Conservation (phyloP, 2,888 invertebrate species). For the Troides helena region DNA sequence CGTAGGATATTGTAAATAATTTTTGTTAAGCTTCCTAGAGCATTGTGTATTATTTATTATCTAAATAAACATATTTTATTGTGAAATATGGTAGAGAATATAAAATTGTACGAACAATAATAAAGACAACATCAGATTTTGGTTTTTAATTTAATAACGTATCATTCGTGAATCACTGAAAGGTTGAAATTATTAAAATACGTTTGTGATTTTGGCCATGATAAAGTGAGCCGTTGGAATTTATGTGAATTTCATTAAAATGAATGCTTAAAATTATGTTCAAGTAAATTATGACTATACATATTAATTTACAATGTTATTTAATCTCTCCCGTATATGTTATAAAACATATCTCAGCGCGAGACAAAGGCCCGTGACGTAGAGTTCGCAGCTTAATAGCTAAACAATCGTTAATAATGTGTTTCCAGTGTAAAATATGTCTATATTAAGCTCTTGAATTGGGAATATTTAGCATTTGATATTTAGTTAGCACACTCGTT, state of each 20-base stretch:
- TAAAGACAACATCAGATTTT: conserved; percentile 32
- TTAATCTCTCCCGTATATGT: too few relatives aligned
- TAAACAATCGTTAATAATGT: too few relatives aligned
- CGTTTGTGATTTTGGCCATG: neutral
- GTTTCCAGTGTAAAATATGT: too few relatives aligned
- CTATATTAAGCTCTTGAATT: too few relatives aligned
- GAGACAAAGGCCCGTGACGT: too few relatives aligned
- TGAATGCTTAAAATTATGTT: too few relatives aligned
- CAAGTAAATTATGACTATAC: too few relatives aligned
- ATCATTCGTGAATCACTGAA: neutral
- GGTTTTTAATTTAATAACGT: conserved; percentile 23
- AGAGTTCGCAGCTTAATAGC: too few relatives aligned
- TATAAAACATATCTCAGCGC: too few relatives aligned
- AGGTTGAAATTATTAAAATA: neutral
- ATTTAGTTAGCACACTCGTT: too few relatives aligned
- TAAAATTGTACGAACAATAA: conserved; percentile 56
- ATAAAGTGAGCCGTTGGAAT: neutral
- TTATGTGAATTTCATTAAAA: neutral
- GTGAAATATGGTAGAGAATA: conserved; percentile 56
- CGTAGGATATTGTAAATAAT: conserved; percentile 54
- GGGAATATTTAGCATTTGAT: too few relatives aligned
- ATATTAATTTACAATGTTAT: too few relatives aligned
- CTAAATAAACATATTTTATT: conserved; percentile 52
- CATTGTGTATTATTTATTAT: conserved; percentile 72
- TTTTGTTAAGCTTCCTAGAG: conserved; percentile 49